Base-by-base conservation (phyloP, 2,888 invertebrate genomes). In the Cheiracanthium punctorium region DNA sequence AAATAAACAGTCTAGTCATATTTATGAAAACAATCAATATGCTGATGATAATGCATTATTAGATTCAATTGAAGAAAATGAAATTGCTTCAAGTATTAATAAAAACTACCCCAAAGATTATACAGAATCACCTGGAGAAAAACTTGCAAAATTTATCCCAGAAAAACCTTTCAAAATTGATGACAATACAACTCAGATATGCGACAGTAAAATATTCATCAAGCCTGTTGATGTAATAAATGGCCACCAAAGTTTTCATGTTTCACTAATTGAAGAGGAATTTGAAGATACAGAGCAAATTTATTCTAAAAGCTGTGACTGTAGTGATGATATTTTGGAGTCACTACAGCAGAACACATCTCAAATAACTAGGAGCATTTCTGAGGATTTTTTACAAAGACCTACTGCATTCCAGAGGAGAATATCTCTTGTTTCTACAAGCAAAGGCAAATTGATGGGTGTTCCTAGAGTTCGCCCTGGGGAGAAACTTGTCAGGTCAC, bases 221-320 rank as follows among this genome's bases (percentile, higher is more conserved):
- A 70, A 29, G n/a, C 71, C 80, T 7, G 0, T 17, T 12, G 12
- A 43, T 7, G 29, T 73, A 17, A 7, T 37, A 20, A 70, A 80
- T 70, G 76, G 71, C 33, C 65, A 64, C 28, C 64, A 71, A 80
- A 71, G 80, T 43, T 75, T 86, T 30, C 85, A 86, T 33, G 75
- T 80, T 12, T 80, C 85, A 10, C 75, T 86, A 2, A 32, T 80
- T 30, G 85, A 80, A 4, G 85, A 86, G 17, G 81, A 87, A 10
- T 52, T 29, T n/a, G 72, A 76, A 14, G 48, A 37, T 24, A 37
- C 24, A 28, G 75, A 76, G 8, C 79, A 80, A 7, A 29, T 64
- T 17, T 87, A 74, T 43, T 87, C 87, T 17, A 87, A 81, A 69
- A 87, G 87, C 52, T 81, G 67, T 67, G 87, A 87, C 32, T 87